phyloP scores from a whole-genome alignment of 2,888 invertebrate species.

The Tipula lateralis region DNA sequence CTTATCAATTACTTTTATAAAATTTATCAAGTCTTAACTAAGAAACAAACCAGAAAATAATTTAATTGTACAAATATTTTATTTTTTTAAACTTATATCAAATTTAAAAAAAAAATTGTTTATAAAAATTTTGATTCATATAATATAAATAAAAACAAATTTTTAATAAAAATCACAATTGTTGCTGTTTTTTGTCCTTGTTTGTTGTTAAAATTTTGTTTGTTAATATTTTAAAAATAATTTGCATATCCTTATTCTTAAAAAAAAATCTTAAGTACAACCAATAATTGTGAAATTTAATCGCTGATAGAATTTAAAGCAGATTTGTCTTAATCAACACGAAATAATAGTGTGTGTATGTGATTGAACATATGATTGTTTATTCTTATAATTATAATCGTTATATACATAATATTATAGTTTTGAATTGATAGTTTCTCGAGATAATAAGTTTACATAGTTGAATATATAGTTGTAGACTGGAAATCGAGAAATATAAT shows the following conservation, averaged over 20 bases:
- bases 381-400: not conserved
- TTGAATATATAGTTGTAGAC: not conserved
- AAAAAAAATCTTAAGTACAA: not conserved
- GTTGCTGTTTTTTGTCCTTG: not conserved
- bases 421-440: not conserved
- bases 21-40: not conserved
- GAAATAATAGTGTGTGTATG: not conserved
- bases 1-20: not conserved
- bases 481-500: not conserved
- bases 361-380: not conserved
- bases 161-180: not conserved
- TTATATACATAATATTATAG: not conserved
- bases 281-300: not conserved
- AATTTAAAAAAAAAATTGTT: not conserved
- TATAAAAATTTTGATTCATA: not conserved
- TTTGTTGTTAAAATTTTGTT: not conserved
- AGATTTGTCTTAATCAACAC: not conserved
- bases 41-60: not conserved
- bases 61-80: not conserved
- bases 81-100: not conserved
- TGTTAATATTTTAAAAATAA: not conserved
- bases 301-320: not conserved
- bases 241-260: not conserved
- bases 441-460: not conserved
- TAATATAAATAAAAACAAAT: not conserved